Percentiles rank a stretch among this genome's conserved stretches.
These are phyloP conservation scores for Nansenia antarctica DNA, from an alignment of 2,113 vertebrate genomes.

Conservation along the genomic window DNA sequence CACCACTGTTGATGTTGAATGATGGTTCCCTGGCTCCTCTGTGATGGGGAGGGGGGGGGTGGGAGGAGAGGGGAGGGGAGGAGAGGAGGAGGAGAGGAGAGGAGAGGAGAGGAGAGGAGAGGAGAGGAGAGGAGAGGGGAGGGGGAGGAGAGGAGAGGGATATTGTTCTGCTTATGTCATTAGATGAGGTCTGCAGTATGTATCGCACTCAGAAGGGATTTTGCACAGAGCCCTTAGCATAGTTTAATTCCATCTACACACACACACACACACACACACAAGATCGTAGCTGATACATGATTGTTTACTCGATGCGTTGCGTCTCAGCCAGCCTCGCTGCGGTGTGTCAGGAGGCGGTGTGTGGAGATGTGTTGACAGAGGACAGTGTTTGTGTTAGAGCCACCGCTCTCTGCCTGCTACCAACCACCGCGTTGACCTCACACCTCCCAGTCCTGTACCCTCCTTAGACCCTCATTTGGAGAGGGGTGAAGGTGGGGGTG, in stretches of 20 bases:
- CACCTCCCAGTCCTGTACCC: too few species aligned
- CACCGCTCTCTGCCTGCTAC: neutral
- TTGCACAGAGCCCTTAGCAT: slow-evolving; percentile 9
- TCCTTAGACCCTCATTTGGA: neutral
- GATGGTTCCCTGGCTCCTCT: slow-evolving; percentile 50
- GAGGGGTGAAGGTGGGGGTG: neutral
- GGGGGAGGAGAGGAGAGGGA: slow-evolving; percentile 1
- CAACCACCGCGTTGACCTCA: neutral
- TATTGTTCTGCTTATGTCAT: slow-evolving; percentile 61
- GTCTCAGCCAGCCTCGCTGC: neutral
- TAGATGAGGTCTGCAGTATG: slow-evolving; percentile 24
- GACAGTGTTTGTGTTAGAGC: neutral
- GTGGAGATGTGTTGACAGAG: slow-evolving; percentile 2
- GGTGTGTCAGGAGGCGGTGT: neutral
- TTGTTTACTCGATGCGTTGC: neutral
- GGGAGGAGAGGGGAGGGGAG: slow-evolving; percentile 7
- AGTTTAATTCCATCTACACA: slow-evolving; percentile 1
- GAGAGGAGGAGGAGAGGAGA: neutral
- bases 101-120: neutral
- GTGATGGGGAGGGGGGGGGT: neutral
- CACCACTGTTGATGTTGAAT: slow-evolving; percentile 42
- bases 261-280: neutral
- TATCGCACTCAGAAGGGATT: slow-evolving; percentile 24
- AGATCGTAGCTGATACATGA: too few species aligned
- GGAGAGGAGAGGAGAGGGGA: slow-evolving; percentile 2